phyloP scores from a whole-genome alignment of 1,140 invertebrate genomes.

The Ectropis grisescens region DNA sequence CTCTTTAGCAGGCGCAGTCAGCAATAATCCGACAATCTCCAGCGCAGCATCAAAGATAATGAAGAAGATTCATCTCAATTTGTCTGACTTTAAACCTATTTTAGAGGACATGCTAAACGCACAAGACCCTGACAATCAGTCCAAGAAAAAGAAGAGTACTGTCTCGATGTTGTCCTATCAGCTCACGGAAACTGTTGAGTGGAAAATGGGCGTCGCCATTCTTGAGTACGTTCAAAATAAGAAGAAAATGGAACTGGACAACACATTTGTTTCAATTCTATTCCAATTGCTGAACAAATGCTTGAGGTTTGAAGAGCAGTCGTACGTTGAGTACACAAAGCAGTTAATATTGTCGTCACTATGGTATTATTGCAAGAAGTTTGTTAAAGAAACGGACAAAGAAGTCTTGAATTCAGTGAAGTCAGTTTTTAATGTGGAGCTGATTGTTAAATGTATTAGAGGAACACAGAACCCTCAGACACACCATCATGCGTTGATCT shows the following conservation, averaged over 20 bases:
- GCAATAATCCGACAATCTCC: conserved; percentile 71
- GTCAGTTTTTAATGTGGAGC: conserved; percentile 81
- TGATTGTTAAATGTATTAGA: conserved; percentile 90
- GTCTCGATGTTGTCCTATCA: conserved; percentile 67
- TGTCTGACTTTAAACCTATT: conserved; percentile 73
- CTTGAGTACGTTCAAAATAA: conserved; percentile 89
- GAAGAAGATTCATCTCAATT: conserved; percentile 79
- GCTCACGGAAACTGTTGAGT: conserved; percentile 74
- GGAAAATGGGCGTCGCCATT: conserved; percentile 83
- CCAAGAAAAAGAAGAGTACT: conserved; percentile 45
- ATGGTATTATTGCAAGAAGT: conserved; percentile 77
- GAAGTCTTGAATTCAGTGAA: conserved; percentile 70
- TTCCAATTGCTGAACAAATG: conserved; percentile 87
- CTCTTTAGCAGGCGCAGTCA: conserved; percentile 63
- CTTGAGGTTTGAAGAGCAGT: conserved; percentile 85
- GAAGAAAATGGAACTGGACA: conserved; percentile 78
- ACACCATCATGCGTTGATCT: conserved; percentile 89
- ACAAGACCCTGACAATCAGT: conserved; percentile 30
- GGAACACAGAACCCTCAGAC: conserved; percentile 93
- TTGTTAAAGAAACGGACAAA: conserved; percentile 59
- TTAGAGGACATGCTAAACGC: conserved; percentile 72
- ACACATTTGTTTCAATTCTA: conserved; percentile 77
- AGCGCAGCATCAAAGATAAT: conserved; percentile 74
- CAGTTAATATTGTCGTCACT: conserved; percentile 87
- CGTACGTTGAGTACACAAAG: conserved; percentile 89